A percentile compares a stretch with the other conserved stretches of the same genome.
Conservation (phyloP, 2,888 invertebrate genomes). For the Eristalis pertinax region DNA sequence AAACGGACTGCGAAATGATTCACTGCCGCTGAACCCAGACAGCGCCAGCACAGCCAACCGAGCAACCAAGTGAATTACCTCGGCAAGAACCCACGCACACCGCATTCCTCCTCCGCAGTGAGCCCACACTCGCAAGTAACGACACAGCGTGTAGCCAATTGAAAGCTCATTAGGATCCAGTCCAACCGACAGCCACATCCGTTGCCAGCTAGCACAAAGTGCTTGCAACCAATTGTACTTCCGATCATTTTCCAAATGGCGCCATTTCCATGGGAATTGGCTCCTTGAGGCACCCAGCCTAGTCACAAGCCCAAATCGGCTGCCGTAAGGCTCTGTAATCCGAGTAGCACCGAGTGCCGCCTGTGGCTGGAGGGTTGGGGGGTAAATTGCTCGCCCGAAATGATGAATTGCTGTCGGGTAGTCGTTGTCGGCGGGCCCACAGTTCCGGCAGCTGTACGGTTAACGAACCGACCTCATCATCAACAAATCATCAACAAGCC, state of each 20-base stretch:
- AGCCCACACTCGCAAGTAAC: neutral
- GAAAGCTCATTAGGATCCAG: slow-evolving; percentile 51
- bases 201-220: neutral
- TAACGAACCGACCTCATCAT: slow-evolving; percentile 40
- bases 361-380: neutral
- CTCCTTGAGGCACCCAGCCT: slow-evolving; percentile 17
- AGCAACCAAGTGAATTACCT: slow-evolving; percentile 15
- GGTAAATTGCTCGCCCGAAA: neutral
- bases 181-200: slow-evolving; percentile 7
- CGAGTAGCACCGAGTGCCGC: neutral
- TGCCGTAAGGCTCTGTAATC: slow-evolving; percentile 39
- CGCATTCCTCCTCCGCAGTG: neutral
- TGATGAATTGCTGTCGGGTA: slow-evolving; percentile 53
- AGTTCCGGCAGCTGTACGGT: slow-evolving; percentile 24
- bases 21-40: neutral
- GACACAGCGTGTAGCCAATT: slow-evolving; percentile 42
- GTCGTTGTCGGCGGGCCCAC: neutral
- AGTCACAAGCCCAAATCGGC: slow-evolving; percentile 21
- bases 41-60: neutral
- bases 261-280: slow-evolving; percentile 51
- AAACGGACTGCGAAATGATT: neutral
- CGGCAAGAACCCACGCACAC: slow-evolving; percentile 7
- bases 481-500: slow-evolving; percentile 43
- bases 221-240: slow-evolving; percentile 17
- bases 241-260: slow-evolving; percentile 49